Evolutionary conservation across 2,113 vertebrate species (phyloP), one percentile per base, ranked within the genome.

Genomic region (Coturnix japonica): DNA sequence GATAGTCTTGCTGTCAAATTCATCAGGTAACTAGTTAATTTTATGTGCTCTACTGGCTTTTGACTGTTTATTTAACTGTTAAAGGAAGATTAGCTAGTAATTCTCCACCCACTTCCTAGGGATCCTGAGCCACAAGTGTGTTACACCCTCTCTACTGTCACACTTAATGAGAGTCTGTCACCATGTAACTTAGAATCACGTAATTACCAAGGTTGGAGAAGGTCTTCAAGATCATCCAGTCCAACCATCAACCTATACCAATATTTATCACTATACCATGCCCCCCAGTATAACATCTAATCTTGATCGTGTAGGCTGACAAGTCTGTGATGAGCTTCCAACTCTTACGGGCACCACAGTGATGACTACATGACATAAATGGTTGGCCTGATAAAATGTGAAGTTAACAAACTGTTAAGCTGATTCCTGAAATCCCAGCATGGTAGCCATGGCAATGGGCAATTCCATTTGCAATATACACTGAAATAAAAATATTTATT

Each of bases 321-420:
- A 54, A 85, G 54, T 30, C 63, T 87, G 59, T 41, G 54, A 70
- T 30, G 44, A 46, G 31, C 26, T 25, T 88, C 46, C 63, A 74
- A 2, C 16, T 87, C 53, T 71, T 74, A 37, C 61, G 93, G 33
- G 80, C 8, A 66, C 46, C 28, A 12, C 35, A 37, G 8, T 15
- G 51, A 70, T 47, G 51, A 80, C 25, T 60, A 54, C 22, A 44
- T 7, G 53, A n/a, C 69, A 63, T 46, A 92, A 80, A 83, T 57
- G 21, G 66, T 81, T 82, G 66, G 35, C 63, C 2, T 84, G 70
- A 73, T 91, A 54, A 90, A 80, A 75, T 46, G 57, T 80, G 78
- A 94, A 81, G 33, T 78, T 87, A 85, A 87, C 46, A 91, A 76
- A 74, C 21, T 71, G 41, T 51, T 41, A 93, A 82, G 53, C 81